These are phyloP conservation scores for Morelia viridis DNA, from an alignment of 2,797 vertebrate species.

Conservation along the genomic window DNA sequence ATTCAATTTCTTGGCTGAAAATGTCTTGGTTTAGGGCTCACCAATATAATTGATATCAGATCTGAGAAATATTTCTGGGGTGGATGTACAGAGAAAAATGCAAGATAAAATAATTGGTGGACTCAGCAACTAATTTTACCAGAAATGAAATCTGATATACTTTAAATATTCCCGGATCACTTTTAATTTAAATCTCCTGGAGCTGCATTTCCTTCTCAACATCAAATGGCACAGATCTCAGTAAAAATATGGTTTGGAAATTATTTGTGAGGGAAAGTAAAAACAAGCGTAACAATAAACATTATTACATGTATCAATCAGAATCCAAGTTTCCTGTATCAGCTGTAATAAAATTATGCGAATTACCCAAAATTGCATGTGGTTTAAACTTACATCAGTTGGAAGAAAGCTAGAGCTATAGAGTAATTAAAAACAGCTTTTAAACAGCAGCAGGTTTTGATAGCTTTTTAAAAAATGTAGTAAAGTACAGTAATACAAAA, in stretches of 20 bases:
- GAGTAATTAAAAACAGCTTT: constrained; percentile 1
- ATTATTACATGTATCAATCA: background rate
- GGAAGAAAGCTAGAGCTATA: constrained; percentile 4
- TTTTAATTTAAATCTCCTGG: constrained; percentile 11
- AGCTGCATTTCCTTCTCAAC: constrained; percentile 10
- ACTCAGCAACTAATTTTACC: background rate
- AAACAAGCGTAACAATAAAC: background rate
- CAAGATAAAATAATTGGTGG: background rate
- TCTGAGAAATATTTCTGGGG: too few species aligned
- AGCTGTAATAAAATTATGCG: constrained; percentile 25
- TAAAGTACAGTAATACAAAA: background rate
- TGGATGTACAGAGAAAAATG: background rate
- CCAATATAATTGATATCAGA: background rate
- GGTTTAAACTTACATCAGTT: constrained; percentile 15
- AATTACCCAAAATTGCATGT: background rate
- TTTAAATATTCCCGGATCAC: background rate
- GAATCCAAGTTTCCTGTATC: background rate
- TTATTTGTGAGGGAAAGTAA: background rate
- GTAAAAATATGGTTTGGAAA: background rate
- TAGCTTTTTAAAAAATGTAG: background rate
- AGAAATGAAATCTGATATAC: background rate
- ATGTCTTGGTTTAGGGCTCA: background rate
- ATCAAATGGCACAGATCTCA: background rate
- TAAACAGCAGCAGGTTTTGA: background rate
- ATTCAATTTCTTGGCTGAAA: background rate